Percentiles rank a stretch among this genome's conserved stretches.
Conservation (phyloP, 1,140 invertebrate species). For the Macrobrachium rosenbergii region DNA sequence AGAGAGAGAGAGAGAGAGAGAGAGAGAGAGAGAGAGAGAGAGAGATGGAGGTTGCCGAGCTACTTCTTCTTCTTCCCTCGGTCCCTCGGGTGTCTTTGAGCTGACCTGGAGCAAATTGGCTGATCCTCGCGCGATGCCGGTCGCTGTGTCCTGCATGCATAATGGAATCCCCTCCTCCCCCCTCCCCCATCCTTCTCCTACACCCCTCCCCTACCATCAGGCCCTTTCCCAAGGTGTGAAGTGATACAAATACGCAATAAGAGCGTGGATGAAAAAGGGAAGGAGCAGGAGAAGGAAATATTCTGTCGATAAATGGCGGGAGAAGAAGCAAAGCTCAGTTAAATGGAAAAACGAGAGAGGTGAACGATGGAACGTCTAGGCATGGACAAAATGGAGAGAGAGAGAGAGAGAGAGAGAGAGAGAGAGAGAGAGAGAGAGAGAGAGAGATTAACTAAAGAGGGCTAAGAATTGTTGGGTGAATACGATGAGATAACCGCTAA, state of each 20-base stretch:
- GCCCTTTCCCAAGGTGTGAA: neutral
- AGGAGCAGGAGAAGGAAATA: neutral
- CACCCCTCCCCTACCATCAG: neutral
- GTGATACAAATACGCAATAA: neutral
- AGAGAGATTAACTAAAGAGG: neutral
- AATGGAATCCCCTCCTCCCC: neutral
- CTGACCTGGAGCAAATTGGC: too few species aligned
- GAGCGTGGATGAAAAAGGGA: neutral
- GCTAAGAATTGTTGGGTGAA: neutral
- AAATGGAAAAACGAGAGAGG: neutral
- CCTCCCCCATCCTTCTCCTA: neutral
- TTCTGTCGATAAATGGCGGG: neutral
- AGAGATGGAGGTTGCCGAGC: constrained; percentile 2
- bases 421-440: neutral
- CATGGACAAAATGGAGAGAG: neutral
- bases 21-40: constrained; percentile 25
- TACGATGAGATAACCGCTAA: neutral
- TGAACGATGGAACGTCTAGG: neutral
- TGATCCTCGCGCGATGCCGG: too few species aligned
- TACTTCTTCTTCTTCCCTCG: too few species aligned
- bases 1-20: neutral
- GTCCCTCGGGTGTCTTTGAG: too few species aligned
- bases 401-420: constrained; percentile 28
- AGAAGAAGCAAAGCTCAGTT: neutral
- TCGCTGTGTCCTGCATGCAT: neutral